phyloP scores from a whole-genome alignment of 1,140 invertebrate genomes.

The Globodera rostochiensis region DNA sequence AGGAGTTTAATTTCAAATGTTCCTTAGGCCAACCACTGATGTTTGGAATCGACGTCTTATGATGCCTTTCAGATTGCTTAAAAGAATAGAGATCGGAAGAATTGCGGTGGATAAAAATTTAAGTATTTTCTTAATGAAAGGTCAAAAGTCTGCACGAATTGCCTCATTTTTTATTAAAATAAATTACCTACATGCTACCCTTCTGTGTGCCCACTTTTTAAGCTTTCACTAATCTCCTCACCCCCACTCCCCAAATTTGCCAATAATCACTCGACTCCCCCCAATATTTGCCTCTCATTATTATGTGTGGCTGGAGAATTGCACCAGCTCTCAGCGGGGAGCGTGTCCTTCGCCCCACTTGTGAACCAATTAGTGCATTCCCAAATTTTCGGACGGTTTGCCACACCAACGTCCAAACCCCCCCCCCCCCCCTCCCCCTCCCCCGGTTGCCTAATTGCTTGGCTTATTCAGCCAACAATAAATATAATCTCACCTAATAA shows the following conservation, averaged over 20 bases:
- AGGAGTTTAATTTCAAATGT: no score
- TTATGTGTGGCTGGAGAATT: neutral
- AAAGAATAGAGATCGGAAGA: neutral
- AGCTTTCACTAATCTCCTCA: neutral
- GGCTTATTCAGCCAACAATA: neutral
- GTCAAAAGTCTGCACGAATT: no score
- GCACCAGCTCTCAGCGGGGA: neutral
- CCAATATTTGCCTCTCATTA: slow-evolving; percentile 1
- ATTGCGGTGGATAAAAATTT: neutral
- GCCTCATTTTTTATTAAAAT: no score
- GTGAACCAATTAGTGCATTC: neutral
- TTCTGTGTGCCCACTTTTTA: neutral
- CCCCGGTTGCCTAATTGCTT: neutral
- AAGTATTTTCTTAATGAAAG: neutral
- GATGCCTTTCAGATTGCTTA: neutral
- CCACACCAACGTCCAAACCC: neutral
- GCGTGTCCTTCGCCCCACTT: neutral
- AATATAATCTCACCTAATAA: neutral
- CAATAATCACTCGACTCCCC: neutral
- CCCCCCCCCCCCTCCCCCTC: no score
- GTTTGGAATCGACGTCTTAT: no score
- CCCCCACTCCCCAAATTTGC: neutral
- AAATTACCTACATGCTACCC: neutral
- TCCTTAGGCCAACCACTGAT: no score
- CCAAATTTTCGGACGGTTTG: slow-evolving; percentile 1